These are phyloP conservation scores for Lichenostomus cassidix DNA, from an alignment of 2,113 vertebrate species.

Conservation along the genomic window DNA sequence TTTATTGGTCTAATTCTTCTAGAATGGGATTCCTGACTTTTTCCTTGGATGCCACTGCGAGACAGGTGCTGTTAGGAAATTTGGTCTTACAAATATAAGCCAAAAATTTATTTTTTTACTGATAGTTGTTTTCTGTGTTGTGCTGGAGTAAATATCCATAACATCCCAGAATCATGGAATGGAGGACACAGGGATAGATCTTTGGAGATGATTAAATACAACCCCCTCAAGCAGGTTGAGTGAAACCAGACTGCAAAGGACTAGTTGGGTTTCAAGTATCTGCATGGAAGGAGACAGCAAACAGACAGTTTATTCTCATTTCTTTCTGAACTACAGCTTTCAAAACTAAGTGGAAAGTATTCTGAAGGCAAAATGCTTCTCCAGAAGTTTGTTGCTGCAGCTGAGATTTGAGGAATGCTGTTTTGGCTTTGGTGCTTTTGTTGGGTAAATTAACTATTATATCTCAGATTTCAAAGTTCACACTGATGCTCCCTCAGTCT, in stretches of 20 bases:
- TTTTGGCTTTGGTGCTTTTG: not conserved
- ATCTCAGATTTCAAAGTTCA: not conserved
- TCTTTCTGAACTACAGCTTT: not conserved
- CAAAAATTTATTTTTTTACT: not conserved
- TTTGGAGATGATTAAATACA: not conserved
- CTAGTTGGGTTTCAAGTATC: not conserved
- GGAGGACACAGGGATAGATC: not conserved
- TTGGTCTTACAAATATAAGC: not conserved
- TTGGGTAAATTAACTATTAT: not conserved
- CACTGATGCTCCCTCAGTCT: not conserved
- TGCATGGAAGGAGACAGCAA: not conserved
- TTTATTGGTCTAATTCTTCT: not conserved
- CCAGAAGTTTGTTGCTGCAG: not conserved
- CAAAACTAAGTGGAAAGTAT: not conserved
- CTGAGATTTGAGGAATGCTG: not conserved
- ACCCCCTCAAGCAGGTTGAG: not conserved
- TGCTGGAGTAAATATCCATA: not conserved
- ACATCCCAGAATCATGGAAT: not conserved
- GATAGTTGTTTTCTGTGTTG: not conserved
- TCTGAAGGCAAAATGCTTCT: not conserved
- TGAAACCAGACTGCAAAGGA: not conserved
- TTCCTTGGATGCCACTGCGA: not conserved
- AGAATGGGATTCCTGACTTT: not conserved
- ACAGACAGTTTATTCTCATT: not conserved
- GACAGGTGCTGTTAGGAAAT: not conserved